These are phyloP conservation scores for Eubucco bourcierii DNA, from an alignment of 2,113 vertebrate genomes.

Conservation along the genomic window DNA sequence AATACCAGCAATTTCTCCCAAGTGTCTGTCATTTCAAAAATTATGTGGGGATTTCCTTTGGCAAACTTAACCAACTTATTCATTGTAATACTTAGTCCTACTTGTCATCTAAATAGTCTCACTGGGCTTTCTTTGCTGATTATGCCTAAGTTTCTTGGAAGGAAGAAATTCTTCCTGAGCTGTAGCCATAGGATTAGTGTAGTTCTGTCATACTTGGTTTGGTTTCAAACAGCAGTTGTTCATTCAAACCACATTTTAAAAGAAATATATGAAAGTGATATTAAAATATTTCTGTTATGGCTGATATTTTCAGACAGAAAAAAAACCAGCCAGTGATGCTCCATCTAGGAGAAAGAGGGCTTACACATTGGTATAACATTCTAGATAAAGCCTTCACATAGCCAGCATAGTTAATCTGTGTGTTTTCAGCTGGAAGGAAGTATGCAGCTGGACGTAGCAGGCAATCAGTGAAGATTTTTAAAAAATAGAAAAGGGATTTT, in stretches of 20 bases:
- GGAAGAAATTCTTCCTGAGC: neutral
- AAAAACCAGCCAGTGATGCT: neutral
- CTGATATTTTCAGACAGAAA: neutral
- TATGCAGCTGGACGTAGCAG: neutral
- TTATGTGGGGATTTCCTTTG: neutral
- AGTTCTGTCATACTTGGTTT: neutral
- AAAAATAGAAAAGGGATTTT: neutral
- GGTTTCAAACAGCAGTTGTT: neutral
- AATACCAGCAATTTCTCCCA: neutral
- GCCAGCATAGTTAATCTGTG: neutral
- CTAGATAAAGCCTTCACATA: neutral
- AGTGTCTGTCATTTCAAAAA: neutral
- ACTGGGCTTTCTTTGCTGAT: neutral
- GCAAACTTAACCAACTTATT: neutral
- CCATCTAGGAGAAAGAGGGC: neutral
- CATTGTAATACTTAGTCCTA: neutral
- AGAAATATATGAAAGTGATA: neutral
- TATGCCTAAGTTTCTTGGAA: neutral
- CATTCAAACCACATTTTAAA: neutral
- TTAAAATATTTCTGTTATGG: neutral
- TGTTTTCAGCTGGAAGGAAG: neutral
- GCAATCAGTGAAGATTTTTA: neutral
- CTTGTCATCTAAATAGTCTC: neutral
- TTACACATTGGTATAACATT: neutral
- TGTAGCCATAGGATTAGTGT: neutral